Percentiles rank a stretch among this genome's conserved stretches.
These are phyloP conservation scores for Delia radicum DNA, from an alignment of 1,140 invertebrate genomes.

Conservation along the genomic window DNA sequence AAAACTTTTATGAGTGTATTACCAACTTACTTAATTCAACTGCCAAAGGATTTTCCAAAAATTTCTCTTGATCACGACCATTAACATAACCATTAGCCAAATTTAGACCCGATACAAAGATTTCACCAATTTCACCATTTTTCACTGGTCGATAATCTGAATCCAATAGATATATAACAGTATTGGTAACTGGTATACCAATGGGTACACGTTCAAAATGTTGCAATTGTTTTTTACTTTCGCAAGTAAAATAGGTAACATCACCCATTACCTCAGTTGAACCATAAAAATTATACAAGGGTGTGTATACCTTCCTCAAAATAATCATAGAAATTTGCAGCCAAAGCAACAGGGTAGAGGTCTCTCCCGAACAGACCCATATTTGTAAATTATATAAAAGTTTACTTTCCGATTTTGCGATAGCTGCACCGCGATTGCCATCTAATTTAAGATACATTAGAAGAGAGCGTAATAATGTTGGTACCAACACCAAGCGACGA, in stretches of 20 bases:
- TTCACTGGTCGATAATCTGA: constrained; percentile 67
- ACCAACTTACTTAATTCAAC: constrained; percentile 63
- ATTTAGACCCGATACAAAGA: constrained; percentile 77
- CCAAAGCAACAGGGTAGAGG: constrained; percentile 66
- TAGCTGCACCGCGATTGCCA: constrained; percentile 31
- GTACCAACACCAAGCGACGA: constrained; percentile 76
- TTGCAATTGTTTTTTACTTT: constrained; percentile 62
- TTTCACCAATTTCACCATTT: constrained; percentile 72
- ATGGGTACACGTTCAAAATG: constrained; percentile 74
- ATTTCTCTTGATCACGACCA: constrained; percentile 69
- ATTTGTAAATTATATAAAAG: constrained; percentile 64
- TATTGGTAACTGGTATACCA: constrained; percentile 78
- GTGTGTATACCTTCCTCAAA: constrained; percentile 64
- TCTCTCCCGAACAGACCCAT: constrained; percentile 85
- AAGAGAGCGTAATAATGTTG: constrained; percentile 76
- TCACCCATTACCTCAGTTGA: constrained; percentile 87
- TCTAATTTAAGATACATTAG: constrained; percentile 68
- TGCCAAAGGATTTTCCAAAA: constrained; percentile 70
- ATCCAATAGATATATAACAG: constrained; percentile 75
- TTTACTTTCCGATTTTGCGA: constrained; percentile 39
- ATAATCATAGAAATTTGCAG: constrained; percentile 70
- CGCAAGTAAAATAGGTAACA: constrained; percentile 67
- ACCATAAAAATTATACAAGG: constrained; percentile 85
- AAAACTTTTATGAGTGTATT: too few species aligned
- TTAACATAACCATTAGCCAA: constrained; percentile 78